Conservation (phyloP, 2,113 vertebrate genomes). For the Eonycteris spelaea region DNA sequence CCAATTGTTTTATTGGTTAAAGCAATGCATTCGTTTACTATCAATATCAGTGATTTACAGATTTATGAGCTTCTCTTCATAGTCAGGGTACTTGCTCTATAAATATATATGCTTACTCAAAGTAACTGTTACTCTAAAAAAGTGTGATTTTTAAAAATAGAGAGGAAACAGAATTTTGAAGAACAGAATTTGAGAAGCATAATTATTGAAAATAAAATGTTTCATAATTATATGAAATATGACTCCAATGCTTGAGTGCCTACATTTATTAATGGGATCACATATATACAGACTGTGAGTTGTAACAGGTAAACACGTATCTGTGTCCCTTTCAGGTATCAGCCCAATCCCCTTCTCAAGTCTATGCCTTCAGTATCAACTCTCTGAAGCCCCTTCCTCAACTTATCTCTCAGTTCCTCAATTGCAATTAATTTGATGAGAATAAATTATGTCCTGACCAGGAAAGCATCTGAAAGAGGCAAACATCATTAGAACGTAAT, state of each 20-base stretch:
- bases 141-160: background rate
- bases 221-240: background rate
- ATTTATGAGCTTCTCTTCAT: background rate
- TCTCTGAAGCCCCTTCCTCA: background rate
- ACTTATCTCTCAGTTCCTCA: background rate
- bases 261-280: background rate
- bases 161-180: background rate
- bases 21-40: background rate
- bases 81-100: background rate
- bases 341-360: background rate
- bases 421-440: background rate
- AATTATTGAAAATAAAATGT: background rate
- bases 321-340: background rate
- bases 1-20: background rate
- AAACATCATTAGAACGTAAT: constrained; percentile 11
- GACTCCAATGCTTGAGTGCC: background rate
- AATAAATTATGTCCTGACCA: constrained; percentile 7
- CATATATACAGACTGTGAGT: background rate
- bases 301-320: too few relatives aligned
- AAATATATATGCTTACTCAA: background rate
- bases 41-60: background rate
- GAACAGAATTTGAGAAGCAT: background rate
- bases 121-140: background rate
- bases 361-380: background rate
- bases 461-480: background rate